These are phyloP conservation scores for Paradisaea rubra DNA, from an alignment of 2,113 vertebrate genomes.

Conservation along the genomic window DNA sequence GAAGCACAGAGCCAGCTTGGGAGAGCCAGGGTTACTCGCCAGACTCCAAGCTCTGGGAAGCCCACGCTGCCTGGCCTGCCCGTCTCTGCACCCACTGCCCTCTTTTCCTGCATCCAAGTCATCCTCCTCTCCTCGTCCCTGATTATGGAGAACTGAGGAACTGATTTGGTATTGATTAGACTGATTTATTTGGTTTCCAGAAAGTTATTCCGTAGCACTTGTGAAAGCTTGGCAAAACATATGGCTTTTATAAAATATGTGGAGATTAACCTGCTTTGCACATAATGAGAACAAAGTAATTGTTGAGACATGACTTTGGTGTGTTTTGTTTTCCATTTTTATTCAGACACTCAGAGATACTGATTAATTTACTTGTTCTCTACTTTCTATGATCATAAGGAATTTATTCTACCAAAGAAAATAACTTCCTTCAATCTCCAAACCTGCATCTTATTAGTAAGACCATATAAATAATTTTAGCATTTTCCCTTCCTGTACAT, in stretches of 20 bases:
- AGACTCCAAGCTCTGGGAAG: background rate
- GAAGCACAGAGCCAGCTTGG: background rate
- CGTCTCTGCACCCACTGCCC: accelerated
- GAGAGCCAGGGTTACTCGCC: background rate
- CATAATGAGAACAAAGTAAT: background rate
- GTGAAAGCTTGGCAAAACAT: background rate
- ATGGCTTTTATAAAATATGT: background rate
- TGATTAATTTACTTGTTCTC: background rate
- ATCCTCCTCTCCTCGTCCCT: accelerated
- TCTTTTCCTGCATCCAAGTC: background rate
- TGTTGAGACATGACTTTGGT: background rate
- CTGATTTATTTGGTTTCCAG: background rate
- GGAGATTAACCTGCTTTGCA: background rate
- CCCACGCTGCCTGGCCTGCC: accelerated
- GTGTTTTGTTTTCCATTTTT: background rate
- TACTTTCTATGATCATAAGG: background rate
- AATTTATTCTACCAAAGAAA: background rate
- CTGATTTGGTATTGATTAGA: background rate
- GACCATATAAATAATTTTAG: background rate
- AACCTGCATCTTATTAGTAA: background rate
- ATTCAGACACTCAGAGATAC: background rate
- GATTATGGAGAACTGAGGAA: background rate
- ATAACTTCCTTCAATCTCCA: background rate
- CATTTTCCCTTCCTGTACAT: background rate
- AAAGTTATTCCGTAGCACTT: background rate